A percentile compares a stretch with the other conserved stretches of the same genome.
Conservation (phyloP, 2,888 invertebrate genomes). For the Griposia aprilina region DNA sequence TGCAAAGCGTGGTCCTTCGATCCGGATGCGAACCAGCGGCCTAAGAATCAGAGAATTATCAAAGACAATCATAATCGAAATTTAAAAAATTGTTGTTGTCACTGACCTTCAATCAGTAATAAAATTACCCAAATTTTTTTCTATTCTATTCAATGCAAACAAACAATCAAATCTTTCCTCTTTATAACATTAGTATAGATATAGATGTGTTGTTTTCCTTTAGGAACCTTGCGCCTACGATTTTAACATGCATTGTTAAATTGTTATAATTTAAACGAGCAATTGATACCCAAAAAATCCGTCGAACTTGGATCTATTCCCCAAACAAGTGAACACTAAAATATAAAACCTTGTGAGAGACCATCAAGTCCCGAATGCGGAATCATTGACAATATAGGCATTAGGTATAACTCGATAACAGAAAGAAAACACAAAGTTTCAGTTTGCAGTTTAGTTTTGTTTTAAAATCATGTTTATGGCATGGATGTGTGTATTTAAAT, state of each 20-base stretch:
- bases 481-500: background rate
- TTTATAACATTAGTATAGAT: too few species aligned
- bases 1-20: conserved; percentile 7
- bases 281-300: background rate
- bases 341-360: conserved; percentile 11
- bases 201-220: background rate
- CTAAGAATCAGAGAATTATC: background rate
- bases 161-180: too few species aligned
- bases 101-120: background rate
- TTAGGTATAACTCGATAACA: conserved; percentile 4
- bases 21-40: conserved; percentile 1
- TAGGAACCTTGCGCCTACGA: background rate
- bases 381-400: conserved; percentile 5
- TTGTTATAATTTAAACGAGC: background rate
- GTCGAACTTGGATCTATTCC: background rate
- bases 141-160: too few species aligned
- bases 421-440: too few species aligned
- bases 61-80: background rate
- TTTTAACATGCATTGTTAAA: background rate
- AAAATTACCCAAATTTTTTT: too few species aligned
- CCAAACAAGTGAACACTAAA: conserved; percentile 12
- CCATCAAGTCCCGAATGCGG: conserved; percentile 1
- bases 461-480: background rate
- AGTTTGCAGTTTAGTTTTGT: background rate
- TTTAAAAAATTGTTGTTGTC: background rate